These are phyloP conservation scores for Echiichthys vipera DNA, from an alignment of 2,797 vertebrate genomes.

Conservation along the genomic window DNA sequence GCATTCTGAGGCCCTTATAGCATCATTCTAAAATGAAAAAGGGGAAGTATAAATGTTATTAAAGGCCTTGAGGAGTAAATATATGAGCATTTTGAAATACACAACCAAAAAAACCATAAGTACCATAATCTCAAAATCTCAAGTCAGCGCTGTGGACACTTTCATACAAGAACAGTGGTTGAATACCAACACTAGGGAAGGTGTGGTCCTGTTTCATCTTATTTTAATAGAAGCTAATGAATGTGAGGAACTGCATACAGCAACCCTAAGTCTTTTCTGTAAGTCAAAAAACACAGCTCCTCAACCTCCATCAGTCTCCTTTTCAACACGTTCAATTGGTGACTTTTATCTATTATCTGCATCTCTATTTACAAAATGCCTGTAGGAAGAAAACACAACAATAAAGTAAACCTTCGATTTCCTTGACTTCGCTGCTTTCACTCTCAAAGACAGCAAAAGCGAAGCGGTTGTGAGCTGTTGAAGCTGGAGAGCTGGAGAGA, in stretches of 20 bases:
- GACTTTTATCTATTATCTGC: slow-evolving; percentile 50
- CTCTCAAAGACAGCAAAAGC: not conserved
- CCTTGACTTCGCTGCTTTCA: not conserved
- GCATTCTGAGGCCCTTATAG: not conserved
- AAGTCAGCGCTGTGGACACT: slow-evolving; percentile 8
- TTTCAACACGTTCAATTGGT: slow-evolving; percentile 19
- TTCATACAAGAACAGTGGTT: slow-evolving; percentile 15
- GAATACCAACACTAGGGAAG: slow-evolving; percentile 29
- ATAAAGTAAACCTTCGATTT: slow-evolving; percentile 43
- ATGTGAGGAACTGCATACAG: not conserved
- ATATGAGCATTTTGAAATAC: not conserved
- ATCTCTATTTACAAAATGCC: slow-evolving; percentile 34
- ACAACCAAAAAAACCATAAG: not conserved
- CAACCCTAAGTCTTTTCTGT: slow-evolving; percentile 5
- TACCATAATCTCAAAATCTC: not conserved
- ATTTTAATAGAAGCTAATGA: not conserved
- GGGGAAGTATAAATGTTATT: not conserved
- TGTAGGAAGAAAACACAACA: slow-evolving; percentile 23
- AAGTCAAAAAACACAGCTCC: slow-evolving; percentile 18
- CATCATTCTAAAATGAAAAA: not conserved
- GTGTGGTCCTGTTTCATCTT: not conserved
- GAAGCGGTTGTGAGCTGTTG: slow-evolving; percentile 10
- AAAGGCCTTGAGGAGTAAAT: not conserved
- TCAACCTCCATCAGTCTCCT: slow-evolving; percentile 3
- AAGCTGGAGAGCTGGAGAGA: slow-evolving; percentile 17